These are phyloP conservation scores for Mobula birostris DNA, from an alignment of 2,113 vertebrate genomes.

Conservation along the genomic window DNA sequence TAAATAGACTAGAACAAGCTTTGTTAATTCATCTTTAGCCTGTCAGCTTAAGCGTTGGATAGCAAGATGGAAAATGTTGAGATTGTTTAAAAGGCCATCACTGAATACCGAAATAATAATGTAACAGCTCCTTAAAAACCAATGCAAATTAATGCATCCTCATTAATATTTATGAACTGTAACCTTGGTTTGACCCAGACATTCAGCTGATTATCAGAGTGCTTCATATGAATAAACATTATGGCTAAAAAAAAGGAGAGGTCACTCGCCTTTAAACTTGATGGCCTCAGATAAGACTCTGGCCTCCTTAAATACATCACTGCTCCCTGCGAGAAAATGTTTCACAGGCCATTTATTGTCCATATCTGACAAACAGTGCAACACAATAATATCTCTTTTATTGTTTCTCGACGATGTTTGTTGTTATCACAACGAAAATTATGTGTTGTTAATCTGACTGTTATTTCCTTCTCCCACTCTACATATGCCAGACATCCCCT, in stretches of 20 bases:
- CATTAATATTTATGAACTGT: conserved; percentile 22
- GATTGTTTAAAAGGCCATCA: background rate
- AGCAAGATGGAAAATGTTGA: background rate
- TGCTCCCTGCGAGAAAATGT: background rate
- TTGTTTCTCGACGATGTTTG: background rate
- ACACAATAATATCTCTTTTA: background rate
- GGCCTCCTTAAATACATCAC: background rate
- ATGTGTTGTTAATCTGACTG: background rate
- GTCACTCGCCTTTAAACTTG: conserved; percentile 27
- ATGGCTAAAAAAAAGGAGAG: conserved; percentile 20
- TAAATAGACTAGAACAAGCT: background rate
- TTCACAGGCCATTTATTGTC: conserved; percentile 11
- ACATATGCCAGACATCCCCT: background rate
- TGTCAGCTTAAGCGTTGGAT: background rate
- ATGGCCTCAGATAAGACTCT: background rate
- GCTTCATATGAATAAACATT: conserved; percentile 32
- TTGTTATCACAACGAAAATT: background rate
- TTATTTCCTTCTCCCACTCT: background rate
- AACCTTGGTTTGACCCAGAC: conserved; percentile 17
- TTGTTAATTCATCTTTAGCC: background rate
- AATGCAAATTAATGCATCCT: conserved; percentile 17
- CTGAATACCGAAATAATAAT: background rate
- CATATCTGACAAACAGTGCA: background rate
- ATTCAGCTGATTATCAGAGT: conserved; percentile 23
- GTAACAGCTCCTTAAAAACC: background rate